A percentile compares a stretch with the other conserved stretches of the same genome.
Evolutionary conservation across 2,113 vertebrate genomes (phyloP).

Genomic region (Procavia capensis): DNA sequence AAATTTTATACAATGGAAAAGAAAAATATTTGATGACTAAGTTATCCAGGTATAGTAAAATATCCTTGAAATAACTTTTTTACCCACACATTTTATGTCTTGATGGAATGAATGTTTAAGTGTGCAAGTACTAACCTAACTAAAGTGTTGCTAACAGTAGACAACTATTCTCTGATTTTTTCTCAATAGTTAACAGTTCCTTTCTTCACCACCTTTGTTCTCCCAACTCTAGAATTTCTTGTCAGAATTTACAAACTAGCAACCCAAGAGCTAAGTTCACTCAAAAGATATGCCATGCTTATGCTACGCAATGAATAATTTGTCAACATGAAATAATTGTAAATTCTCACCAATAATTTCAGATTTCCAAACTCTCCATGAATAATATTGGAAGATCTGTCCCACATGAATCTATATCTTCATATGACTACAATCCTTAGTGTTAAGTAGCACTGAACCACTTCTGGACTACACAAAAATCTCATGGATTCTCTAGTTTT

Average conservation of each 20-base stretch:
- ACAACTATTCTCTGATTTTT: background rate
- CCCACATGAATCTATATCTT: background rate
- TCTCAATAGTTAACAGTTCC: background rate
- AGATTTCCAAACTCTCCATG: background rate
- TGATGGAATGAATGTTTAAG: background rate
- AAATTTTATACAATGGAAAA: constrained; percentile 84
- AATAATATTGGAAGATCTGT: background rate
- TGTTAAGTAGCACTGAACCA: background rate
- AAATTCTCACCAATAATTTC: background rate
- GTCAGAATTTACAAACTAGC: background rate
- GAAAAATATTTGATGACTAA: background rate
- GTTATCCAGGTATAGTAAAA: background rate
- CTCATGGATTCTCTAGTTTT: background rate
- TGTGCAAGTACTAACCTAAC: background rate
- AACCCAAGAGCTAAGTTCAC: background rate
- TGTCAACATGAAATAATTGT: background rate
- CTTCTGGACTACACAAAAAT: too few species aligned
- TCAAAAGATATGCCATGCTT: background rate
- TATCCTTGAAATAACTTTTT: background rate
- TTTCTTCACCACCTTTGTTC: background rate
- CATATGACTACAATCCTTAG: background rate
- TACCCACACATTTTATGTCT: background rate
- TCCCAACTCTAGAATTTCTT: background rate
- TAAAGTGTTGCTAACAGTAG: background rate
- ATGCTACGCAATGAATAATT: background rate